A percentile compares a stretch with the other conserved stretches of the same genome.
These are phyloP conservation scores for Probaryconus sp. DNA, from an alignment of 1,140 invertebrate genomes.

Conservation along the genomic window DNA sequence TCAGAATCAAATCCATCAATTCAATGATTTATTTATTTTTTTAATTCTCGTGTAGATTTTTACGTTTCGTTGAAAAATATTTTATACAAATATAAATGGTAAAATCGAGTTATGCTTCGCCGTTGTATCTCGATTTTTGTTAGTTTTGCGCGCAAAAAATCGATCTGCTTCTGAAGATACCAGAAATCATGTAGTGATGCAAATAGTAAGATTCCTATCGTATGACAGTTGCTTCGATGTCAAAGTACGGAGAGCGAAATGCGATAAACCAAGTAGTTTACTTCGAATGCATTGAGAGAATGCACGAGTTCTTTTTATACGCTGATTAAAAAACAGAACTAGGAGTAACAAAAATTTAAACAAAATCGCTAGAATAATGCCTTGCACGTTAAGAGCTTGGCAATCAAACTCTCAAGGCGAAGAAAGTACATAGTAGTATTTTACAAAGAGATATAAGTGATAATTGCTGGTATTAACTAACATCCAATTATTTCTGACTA, in stretches of 20 bases:
- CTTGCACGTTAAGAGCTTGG: constrained; percentile 42
- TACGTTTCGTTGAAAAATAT: no score
- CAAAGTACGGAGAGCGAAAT: constrained; percentile 68
- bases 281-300: not conserved
- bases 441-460: no score
- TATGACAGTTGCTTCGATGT: constrained; percentile 70
- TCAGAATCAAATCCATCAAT: no score
- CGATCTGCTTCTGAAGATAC: no score
- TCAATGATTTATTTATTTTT: no score
- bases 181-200: constrained; percentile 54
- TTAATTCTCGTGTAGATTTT: no score
- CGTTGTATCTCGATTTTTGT: no score
- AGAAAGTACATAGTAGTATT: constrained; percentile 31
- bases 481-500: constrained; percentile 28
- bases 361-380: constrained; percentile 53
- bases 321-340: constrained; percentile 5
- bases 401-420: constrained; percentile 34
- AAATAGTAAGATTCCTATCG: constrained; percentile 65
- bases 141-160: no score
- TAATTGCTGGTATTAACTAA: constrained; percentile 22
- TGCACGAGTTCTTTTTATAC: constrained; percentile 29
- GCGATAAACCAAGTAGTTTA: constrained; percentile 11
- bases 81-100: no score
- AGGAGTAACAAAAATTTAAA: constrained; percentile 6
- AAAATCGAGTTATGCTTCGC: no score